Evolutionary conservation across 2,888 invertebrate species (phyloP).

Genomic region (Aphidius colemani): DNA sequence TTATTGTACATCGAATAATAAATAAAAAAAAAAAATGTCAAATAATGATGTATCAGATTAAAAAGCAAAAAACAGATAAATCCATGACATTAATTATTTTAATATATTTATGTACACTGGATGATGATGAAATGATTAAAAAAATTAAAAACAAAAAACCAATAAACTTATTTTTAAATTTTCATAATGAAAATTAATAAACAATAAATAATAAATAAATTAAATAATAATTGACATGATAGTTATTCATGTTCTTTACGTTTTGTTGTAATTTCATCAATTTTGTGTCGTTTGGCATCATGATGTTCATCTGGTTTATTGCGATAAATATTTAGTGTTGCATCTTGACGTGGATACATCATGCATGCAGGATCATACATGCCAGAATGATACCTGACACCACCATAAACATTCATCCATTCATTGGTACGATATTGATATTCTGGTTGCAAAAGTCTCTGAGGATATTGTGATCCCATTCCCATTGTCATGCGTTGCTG

Average conservation of each 20-base stretch:
- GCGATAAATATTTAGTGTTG: no score
- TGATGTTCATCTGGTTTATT: no score
- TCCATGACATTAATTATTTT: constrained; percentile 15
- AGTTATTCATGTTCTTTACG: background rate
- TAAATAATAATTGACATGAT: background rate
- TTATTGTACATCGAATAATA: constrained; percentile 13
- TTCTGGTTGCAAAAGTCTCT: constrained; percentile 31
- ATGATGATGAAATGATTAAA: background rate
- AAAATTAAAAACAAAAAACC: no score
- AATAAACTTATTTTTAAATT: constrained; percentile 13
- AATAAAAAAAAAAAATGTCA: constrained; percentile 7
- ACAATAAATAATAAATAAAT: constrained; percentile 8
- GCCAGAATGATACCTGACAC: no score
- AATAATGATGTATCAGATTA: background rate
- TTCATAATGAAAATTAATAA: constrained; percentile 7
- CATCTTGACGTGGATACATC: no score
- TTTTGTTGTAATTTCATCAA: background rate
- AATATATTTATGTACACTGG: constrained; percentile 21
- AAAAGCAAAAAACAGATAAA: constrained; percentile 8
- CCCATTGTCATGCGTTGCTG: constrained; percentile 35
- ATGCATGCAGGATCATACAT: no score
- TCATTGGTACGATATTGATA: constrained; percentile 34
- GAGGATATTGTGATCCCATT: constrained; percentile 31
- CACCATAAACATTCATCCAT: constrained; percentile 27
- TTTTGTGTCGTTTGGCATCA: no score